Evolutionary conservation across 1,140 invertebrate species (phyloP).

Genomic region (Philopotamus ludificatus): DNA sequence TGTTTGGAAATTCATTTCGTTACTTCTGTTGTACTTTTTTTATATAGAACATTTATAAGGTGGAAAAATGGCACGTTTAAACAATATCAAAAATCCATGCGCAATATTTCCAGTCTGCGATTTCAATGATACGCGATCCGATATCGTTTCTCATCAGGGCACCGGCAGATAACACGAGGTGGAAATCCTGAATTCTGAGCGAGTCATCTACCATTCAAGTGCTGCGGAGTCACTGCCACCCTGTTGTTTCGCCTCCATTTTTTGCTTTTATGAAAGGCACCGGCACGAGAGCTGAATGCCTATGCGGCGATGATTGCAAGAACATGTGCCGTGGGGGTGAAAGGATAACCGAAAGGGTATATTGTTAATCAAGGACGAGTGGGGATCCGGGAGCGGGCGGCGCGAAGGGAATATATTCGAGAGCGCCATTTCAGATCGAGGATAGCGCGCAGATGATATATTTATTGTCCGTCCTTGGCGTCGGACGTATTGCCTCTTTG

Average conservation of each 20-base stretch:
- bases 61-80: too few relatives aligned
- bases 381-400: neutral
- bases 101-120: too few relatives aligned
- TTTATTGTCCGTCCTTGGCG: neutral
- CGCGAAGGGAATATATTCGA: neutral
- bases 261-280: constrained; percentile 21
- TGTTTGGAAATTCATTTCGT: too few relatives aligned
- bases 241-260: constrained; percentile 18
- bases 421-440: neutral
- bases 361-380: constrained; percentile 16
- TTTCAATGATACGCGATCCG: too few relatives aligned
- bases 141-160: constrained; percentile 12
- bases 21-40: too few relatives aligned
- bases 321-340: constrained; percentile 9
- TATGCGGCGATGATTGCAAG: constrained; percentile 1
- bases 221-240: constrained; percentile 9
- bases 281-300: constrained; percentile 7
- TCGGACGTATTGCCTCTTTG: neutral
- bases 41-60: too few relatives aligned
- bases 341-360: neutral
- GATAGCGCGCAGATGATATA: neutral
- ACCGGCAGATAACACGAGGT: constrained; percentile 15
- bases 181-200: constrained; percentile 7
- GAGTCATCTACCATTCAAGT: constrained; percentile 20
- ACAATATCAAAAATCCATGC: too few relatives aligned